These are phyloP conservation scores for Lepidochitona cinerea DNA, from an alignment of 2,888 invertebrate genomes.

Conservation along the genomic window DNA sequence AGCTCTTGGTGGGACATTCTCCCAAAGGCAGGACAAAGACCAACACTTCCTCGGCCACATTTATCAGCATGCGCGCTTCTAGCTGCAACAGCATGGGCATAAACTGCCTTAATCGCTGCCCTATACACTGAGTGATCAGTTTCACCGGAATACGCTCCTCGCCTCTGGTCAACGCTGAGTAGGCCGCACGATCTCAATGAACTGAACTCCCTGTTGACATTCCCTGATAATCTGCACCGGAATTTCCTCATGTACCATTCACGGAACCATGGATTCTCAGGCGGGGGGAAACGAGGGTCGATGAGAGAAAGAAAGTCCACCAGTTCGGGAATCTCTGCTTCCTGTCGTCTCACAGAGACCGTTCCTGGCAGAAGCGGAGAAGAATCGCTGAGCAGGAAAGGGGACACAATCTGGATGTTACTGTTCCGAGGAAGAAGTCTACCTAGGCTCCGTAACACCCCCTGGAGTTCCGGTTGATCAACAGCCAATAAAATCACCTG, in stretches of 20 bases:
- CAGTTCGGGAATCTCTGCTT: conserved; percentile 47
- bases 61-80: background rate
- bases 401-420: background rate
- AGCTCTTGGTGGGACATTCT: conserved; percentile 42
- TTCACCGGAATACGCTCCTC: background rate
- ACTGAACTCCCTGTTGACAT: background rate
- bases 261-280: conserved; percentile 57
- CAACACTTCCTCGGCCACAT: conserved; percentile 30
- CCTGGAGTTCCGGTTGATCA: background rate
- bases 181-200: background rate
- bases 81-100: conserved; percentile 56
- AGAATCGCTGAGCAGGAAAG: background rate
- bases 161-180: background rate
- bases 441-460: background rate
- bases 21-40: conserved; percentile 35
- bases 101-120: conserved; percentile 51
- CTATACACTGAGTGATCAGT: background rate
- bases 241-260: conserved; percentile 63
- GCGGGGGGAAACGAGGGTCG: conserved; percentile 17
- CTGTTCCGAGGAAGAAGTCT: background rate
- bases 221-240: conserved; percentile 33
- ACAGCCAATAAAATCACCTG: background rate
- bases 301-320: conserved; percentile 43
- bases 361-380: conserved; percentile 34
- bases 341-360: conserved; percentile 38